Percentiles rank a stretch among this genome's conserved stretches.
phyloP scores from a whole-genome alignment of 2,113 vertebrate genomes.

The Bostrychus sinensis region DNA sequence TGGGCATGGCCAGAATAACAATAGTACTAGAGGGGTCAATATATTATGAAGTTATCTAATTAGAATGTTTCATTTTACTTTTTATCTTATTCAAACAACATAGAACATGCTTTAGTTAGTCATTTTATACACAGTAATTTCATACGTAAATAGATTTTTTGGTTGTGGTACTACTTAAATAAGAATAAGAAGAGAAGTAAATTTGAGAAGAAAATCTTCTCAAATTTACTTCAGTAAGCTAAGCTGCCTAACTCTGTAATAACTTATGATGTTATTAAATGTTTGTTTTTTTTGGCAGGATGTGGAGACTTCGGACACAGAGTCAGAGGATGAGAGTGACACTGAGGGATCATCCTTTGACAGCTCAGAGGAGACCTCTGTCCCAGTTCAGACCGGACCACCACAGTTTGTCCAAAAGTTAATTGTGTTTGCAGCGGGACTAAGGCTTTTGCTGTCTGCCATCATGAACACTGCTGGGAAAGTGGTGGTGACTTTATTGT shows the following conservation, averaged over 20 bases:
- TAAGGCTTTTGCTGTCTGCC: constrained; percentile 73
- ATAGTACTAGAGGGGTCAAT: too few relatives aligned
- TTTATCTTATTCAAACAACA: too few relatives aligned
- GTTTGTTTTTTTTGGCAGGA: constrained; percentile 40
- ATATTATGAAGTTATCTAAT: too few relatives aligned
- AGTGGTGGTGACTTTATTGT: constrained; percentile 79
- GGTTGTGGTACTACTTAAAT: too few relatives aligned
- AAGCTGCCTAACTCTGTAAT: not conserved
- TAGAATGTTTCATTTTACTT: too few relatives aligned
- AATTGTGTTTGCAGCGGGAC: constrained; percentile 68
- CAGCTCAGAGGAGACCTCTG: constrained; percentile 65
- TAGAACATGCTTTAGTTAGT: too few relatives aligned
- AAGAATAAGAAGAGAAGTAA: too few relatives aligned
- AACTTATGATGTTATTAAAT: not conserved
- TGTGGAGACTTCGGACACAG: constrained; percentile 70
- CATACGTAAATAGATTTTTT: too few relatives aligned
- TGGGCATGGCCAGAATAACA: too few relatives aligned
- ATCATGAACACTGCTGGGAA: constrained; percentile 79
- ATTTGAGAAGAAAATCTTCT: too few relatives aligned
- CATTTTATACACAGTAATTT: too few relatives aligned
- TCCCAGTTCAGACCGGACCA: constrained; percentile 30
- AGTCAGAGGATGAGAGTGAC: constrained; percentile 73
- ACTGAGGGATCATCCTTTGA: constrained; percentile 63
- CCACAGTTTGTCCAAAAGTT: constrained; percentile 79
- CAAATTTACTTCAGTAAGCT: too few relatives aligned